Evolutionary conservation across 2,113 vertebrate species (phyloP), one percentile per base, ranked within the genome.

Genomic region (Hipposideros armiger): DNA sequence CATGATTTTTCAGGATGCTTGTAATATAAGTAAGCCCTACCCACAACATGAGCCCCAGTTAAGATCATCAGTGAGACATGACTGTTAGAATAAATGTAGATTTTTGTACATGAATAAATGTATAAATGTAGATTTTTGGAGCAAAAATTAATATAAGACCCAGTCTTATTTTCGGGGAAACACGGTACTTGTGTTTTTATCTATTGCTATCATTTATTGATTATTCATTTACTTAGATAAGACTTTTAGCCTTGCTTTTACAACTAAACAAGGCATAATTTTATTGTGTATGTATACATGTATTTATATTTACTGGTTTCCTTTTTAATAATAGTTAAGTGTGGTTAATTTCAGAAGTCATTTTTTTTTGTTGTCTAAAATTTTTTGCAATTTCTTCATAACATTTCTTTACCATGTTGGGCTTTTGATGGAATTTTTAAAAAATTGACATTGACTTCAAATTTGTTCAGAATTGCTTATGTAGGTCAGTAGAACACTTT

Each of bases 321-420:
- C 58, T 90, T 81, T 87, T 90, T 67, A 90, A 36, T 90, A 32
- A 45, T 70, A 45, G 32, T 86, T 70, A 85, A 70, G 22, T 86
- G 15, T 64, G 26, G 45, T 70, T 91, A 85, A 86, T 54, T 77
- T 72, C n/a, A 16, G n/a, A 78, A 36, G 36, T 54, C 17, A 10
- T 56, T 56, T 58, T 50, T 50, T 50, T 50, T 74, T 54, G 22
- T 64, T 67, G n/a, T 78, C 45, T 36, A 80, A n/a, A 22, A 28
- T 70, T 85, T 82, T 32, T 64, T 73, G 19, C 62, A 70, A 72
- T 94, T 93, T 87, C 30, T 76, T 83, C 45, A 73, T 86, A 72
- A 62, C 70, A 22, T 45, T 56, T 54, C 47, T 85, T 77, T 77
- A 62, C 81, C 30, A 64, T 78, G 60, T 86, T 47, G 22, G 70